These are phyloP conservation scores for Triplophysa bombifrons DNA, from an alignment of 2,797 vertebrate species.

Conservation along the genomic window DNA sequence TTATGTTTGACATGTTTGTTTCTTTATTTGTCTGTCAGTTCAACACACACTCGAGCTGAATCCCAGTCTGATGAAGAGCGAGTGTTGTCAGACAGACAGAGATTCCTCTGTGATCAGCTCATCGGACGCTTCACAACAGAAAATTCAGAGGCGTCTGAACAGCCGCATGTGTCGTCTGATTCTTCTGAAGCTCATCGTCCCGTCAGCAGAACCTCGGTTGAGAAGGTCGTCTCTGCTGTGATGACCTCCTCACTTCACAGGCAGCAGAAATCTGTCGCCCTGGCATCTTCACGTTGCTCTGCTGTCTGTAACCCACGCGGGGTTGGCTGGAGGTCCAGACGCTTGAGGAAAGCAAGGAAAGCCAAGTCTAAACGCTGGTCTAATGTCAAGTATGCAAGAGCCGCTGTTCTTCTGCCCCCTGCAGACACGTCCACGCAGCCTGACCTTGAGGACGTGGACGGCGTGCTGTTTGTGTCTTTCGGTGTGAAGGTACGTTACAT, in stretches of 20 bases:
- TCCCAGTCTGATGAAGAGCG: background rate
- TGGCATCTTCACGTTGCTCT: background rate
- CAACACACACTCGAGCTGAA: background rate
- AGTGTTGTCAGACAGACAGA: constrained; percentile 9
- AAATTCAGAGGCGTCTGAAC: background rate
- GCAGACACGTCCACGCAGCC: constrained; percentile 81
- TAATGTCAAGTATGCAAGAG: constrained; percentile 56
- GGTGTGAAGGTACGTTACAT: constrained; percentile 84
- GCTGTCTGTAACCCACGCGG: too few species aligned
- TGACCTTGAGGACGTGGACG: constrained; percentile 95
- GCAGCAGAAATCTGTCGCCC: background rate
- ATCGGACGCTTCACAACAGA: background rate
- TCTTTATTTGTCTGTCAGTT: background rate
- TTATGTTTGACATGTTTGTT: background rate
- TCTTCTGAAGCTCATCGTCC: background rate
- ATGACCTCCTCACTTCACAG: background rate
- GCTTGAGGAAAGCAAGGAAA: constrained; percentile 72
- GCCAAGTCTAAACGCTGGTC: constrained; percentile 76
- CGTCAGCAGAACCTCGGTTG: background rate
- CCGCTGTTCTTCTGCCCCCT: constrained; percentile 54
- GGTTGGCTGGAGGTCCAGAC: background rate
- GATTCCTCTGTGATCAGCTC: background rate
- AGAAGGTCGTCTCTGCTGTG: background rate
- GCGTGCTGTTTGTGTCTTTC: constrained; percentile 94
- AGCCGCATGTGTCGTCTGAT: background rate